Evolutionary conservation across 2,888 invertebrate species (phyloP), one percentile per base, ranked within the genome.

Genomic region (Drosophila parthenogenetica): DNA sequence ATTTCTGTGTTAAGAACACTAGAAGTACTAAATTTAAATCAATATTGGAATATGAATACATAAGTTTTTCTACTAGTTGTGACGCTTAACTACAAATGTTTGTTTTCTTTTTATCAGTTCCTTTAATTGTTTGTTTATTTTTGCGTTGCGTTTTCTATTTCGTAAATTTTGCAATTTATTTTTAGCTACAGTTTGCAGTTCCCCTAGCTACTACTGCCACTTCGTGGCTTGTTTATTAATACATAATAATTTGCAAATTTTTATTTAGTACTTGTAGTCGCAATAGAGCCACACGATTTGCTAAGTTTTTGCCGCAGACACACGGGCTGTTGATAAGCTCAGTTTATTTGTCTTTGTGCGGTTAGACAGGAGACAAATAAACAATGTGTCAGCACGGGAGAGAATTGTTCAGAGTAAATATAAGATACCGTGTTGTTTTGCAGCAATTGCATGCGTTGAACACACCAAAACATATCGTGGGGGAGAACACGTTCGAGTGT

Each of bases 61-160:
- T 16, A 17, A 53, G 16, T 29, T 2, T 73, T 55, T 48, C 19
- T 19, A 25, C 17, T 37, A 19, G 29, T 19, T 46, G 1, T 8
- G 29, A 29, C 29, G 10, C 35, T 35, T 11, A 11, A 7, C 11
- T 0, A 35, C 35, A 2, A 11, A 4, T 35, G 3, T 35, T 50
- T 51, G n/a, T 32, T 43, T 32, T 40, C 54, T 63, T 49, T 50
- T 58, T n/a, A 35, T 35, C 77, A 48, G 58, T 32, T 40, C 10
- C 67, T 86, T 83, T 87, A 83, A 88, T 83, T 88, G 72, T 79
- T 83, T 82, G 83, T 77, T 83, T 79, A 82, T 77, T 83, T 79
- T 58, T 67, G 45, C 67, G 59, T 66, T 82, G 59, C 64, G 60
- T 81, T 81, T 79, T 81, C 67, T 66, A 65, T 71, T 69, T 66